Evolutionary conservation across 2,888 invertebrate species (phyloP), one percentile per base, ranked within the genome.

Genomic region (Blastobasis lacticolella): DNA sequence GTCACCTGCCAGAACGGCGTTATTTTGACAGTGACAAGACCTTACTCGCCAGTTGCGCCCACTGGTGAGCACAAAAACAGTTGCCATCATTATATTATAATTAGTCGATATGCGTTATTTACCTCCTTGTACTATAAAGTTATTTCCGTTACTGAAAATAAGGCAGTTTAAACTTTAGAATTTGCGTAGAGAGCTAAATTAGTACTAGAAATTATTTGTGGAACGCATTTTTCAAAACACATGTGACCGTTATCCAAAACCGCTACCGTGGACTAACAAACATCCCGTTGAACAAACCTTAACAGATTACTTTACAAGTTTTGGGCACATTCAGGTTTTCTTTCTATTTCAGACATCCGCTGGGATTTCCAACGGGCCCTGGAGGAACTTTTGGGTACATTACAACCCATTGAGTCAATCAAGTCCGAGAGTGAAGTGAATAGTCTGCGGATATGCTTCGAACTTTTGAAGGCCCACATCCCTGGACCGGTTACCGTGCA

Each of bases 401-500:
- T 90, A 40, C 73, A 68, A 51, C 58, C 64, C 5, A 61, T 78
- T 8, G 64, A 69, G 7, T 58, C 57, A 3, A 70, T 90, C 45
- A 80, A 75, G 53, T 72, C 75, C 0, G 76, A 81, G 44, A 63
- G 51, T 7, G 80, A 80, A 47, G 62, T 83, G 36, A 57, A 62
- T 4, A 63, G 54, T 0, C 53, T 88, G 4, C 64, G 58, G 50
- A 57, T 37, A 3, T 49, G 57, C 46, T 57, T 81, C 6, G 52
- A 58, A 4, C 57, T 54, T 0, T 51, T 79, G 0, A 42, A 59
- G 5, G n/a, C 54, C 0, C 62, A 62, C 40, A 74, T 91, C 0
- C 91, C 91, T 0, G 91, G 91, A 6, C 89, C 91, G 0, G 65
- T 91, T 38, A 94, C 94, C 0, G 88, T 91, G 10, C 93, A 94